These are phyloP conservation scores for Regulus satrapa DNA, from an alignment of 2,113 vertebrate species.

Conservation along the genomic window DNA sequence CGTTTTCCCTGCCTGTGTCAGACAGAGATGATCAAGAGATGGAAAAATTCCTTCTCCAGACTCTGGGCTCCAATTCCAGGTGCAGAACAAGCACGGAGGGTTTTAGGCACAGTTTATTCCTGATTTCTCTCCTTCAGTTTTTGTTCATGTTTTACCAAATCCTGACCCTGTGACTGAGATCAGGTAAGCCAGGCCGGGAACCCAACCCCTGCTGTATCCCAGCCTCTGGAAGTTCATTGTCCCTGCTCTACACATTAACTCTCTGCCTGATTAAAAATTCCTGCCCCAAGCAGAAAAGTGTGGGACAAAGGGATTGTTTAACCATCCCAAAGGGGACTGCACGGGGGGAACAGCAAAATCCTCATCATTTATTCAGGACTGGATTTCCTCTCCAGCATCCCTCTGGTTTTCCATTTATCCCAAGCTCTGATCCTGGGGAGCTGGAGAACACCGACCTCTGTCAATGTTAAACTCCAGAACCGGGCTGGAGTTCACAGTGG, in stretches of 20 bases:
- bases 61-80: not conserved
- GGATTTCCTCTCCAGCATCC: not conserved
- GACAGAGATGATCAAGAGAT: not conserved
- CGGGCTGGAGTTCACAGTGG: not conserved
- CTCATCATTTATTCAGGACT: not conserved
- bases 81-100: fast-evolving
- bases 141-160: not conserved
- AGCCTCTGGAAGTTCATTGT: not conserved
- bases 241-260: not conserved
- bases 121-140: not conserved
- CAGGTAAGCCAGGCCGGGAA: not conserved
- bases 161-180: not conserved
- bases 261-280: not conserved
- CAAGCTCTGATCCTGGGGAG: not conserved
- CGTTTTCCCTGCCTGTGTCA: not conserved
- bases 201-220: not conserved
- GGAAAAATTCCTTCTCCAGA: not conserved
- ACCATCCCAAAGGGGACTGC: not conserved
- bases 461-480: not conserved
- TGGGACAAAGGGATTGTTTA: not conserved
- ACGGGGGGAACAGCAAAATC: not conserved
- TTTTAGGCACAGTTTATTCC: not conserved
- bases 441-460: not conserved
- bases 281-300: not conserved
- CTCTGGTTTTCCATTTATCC: not conserved